phyloP scores from a whole-genome alignment of 2,113 vertebrate genomes.

The Rattus norvegicus region DNA sequence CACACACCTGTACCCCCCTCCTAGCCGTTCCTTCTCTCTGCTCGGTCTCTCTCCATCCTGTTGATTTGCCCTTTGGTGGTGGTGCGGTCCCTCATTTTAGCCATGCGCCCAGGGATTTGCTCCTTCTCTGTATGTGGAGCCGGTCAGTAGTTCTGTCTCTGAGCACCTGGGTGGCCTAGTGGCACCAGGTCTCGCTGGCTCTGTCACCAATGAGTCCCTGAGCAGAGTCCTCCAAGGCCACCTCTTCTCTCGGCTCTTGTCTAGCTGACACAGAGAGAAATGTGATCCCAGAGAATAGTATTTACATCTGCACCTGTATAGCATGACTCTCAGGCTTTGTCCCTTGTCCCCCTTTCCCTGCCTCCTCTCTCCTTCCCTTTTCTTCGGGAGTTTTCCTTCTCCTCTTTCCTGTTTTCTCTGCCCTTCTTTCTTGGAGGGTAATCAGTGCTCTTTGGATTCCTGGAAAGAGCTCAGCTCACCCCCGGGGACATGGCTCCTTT shows the following conservation, averaged over 20 bases:
- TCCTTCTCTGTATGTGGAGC: background rate
- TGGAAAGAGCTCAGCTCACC: background rate
- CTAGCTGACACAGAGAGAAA: background rate
- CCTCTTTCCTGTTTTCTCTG: background rate
- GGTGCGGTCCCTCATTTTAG: background rate
- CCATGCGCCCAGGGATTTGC: background rate
- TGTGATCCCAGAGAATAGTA: background rate
- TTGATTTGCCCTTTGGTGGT: background rate
- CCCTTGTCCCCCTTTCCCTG: background rate
- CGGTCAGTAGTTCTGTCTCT: background rate
- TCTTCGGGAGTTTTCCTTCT: background rate
- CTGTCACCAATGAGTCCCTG: background rate
- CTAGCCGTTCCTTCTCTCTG: background rate
- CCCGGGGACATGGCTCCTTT: background rate
- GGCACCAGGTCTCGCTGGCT: background rate
- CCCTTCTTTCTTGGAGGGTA: background rate
- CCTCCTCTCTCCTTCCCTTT: too few relatives aligned
- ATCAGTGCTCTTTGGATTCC: background rate
- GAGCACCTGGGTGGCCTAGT: background rate
- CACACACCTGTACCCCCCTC: fast-evolving
- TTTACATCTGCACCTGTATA: background rate
- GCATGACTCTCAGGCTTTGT: background rate
- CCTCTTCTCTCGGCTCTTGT: background rate
- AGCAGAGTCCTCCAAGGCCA: background rate
- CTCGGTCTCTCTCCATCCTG: background rate